Conservation (phyloP, 2,113 vertebrate genomes). For the Pycnonotus jocosus region DNA sequence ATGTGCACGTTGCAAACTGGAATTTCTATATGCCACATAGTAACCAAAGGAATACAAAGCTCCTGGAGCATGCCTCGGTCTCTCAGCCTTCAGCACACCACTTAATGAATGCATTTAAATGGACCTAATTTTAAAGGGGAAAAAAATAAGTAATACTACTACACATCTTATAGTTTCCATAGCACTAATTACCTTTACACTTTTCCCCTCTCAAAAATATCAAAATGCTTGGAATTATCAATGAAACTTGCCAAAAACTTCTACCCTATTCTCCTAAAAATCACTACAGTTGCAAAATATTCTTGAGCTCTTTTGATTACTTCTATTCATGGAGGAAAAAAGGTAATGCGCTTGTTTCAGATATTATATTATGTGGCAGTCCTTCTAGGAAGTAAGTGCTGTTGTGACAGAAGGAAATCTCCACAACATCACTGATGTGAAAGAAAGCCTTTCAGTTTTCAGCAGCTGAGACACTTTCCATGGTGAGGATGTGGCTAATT, state of each 20-base stretch:
- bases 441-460: conserved; percentile 12
- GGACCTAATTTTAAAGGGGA: neutral
- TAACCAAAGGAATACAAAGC: neutral
- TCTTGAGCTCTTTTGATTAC: neutral
- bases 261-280: neutral
- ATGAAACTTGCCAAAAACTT: neutral
- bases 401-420: conserved; percentile 45
- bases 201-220: neutral
- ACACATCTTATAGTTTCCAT: neutral
- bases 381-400: conserved; percentile 5
- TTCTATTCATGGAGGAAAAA: neutral
- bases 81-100: neutral
- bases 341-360: conserved; percentile 13
- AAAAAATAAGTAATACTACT: neutral
- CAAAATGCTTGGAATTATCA: neutral
- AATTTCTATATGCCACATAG: neutral
- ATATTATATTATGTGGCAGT: neutral
- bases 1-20: neutral
- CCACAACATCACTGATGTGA: neutral
- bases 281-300: neutral
- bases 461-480: neutral
- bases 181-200: neutral
- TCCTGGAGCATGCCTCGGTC: neutral
- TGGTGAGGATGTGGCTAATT: neutral
- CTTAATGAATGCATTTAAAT: neutral